Conservation (phyloP, 2,113 vertebrate species). For the Bos taurus region ARS-UCD2.0 NC_037333.1:35675501-35676000, state of each 20-base stretch:
- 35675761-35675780: neutral
- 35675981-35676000: neutral
- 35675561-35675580: neutral
- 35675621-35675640: neutral
- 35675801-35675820: neutral
- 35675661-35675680: neutral
- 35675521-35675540: neutral
- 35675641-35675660: neutral
- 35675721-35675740: neutral
- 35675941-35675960: neutral
- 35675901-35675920: neutral
- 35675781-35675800: neutral
- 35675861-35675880: neutral
- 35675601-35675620: neutral
- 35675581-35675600: neutral
- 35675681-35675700: neutral
- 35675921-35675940: neutral
- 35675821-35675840: neutral
- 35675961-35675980: neutral
- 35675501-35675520: neutral
- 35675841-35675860: neutral
- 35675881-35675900: neutral
- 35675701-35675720: neutral
- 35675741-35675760: neutral
- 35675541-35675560: neutral